These are phyloP conservation scores for Enteromius anoplus DNA, from an alignment of 2,797 vertebrate species.

Conservation along the genomic window DNA sequence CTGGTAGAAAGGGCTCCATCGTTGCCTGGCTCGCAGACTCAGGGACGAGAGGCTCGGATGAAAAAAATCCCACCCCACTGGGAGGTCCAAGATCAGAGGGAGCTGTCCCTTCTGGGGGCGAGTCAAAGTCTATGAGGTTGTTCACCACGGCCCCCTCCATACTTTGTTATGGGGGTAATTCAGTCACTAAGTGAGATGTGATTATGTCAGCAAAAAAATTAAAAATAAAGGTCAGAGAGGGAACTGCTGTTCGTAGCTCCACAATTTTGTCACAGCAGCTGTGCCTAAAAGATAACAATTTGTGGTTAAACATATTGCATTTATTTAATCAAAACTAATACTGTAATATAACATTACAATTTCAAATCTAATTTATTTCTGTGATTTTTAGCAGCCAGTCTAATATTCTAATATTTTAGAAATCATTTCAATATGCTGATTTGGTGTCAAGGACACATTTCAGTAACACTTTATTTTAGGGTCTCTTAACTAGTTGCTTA, in stretches of 20 bases:
- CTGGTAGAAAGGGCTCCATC: conserved; percentile 67
- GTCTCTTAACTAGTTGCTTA: no score
- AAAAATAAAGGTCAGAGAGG: background rate
- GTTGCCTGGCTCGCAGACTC: conserved; percentile 55
- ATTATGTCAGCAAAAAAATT: background rate
- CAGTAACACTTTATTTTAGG: no score
- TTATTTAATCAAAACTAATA: background rate
- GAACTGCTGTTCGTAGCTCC: background rate
- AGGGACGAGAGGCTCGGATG: conserved; percentile 56
- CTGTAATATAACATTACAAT: background rate
- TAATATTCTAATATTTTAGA: background rate
- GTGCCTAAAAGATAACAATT: conserved; percentile 20
- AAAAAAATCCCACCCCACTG: conserved; percentile 64
- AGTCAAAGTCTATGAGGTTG: conserved; percentile 87
- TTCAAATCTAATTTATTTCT: background rate
- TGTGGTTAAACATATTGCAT: background rate
- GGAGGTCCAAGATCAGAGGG: conserved; percentile 44
- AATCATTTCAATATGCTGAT: background rate
- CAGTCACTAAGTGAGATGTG: background rate
- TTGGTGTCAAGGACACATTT: background rate
- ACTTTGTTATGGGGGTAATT: conserved; percentile 45
- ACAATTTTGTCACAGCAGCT: conserved; percentile 14
- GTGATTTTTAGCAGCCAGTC: background rate
- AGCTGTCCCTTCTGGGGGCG: conserved; percentile 61
- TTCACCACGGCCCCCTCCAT: conserved; percentile 87